These are phyloP conservation scores for Xestia rhomboidea DNA, from an alignment of 2,888 invertebrate genomes.

Conservation along the genomic window DNA sequence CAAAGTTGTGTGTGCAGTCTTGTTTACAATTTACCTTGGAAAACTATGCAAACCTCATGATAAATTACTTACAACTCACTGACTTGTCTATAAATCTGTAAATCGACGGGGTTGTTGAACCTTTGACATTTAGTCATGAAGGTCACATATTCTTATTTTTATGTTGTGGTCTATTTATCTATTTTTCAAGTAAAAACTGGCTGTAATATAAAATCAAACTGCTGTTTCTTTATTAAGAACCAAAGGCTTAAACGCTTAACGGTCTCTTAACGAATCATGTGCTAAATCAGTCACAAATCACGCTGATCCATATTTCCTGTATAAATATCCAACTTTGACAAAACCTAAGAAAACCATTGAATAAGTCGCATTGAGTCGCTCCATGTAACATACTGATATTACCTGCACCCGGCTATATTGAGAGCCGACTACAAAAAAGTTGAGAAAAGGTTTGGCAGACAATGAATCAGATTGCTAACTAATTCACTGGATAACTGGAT, in stretches of 20 bases:
- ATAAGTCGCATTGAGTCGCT: background rate
- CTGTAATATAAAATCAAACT: background rate
- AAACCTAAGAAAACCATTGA: background rate
- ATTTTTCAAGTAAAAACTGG: no score
- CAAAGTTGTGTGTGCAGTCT: background rate
- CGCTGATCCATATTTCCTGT: background rate
- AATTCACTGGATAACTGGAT: background rate
- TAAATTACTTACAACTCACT: background rate
- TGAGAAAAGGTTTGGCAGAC: background rate
- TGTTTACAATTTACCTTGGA: slow-evolving; percentile 25
- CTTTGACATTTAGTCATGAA: slow-evolving; percentile 28
- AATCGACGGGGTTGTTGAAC: slow-evolving; percentile 25
- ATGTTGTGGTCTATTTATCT: no score
- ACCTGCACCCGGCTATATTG: background rate
- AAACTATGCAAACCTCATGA: slow-evolving; percentile 4
- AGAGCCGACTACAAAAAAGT: background rate
- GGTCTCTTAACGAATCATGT: background rate
- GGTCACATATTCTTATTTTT: slow-evolving; percentile 48
- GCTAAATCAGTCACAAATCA: background rate
- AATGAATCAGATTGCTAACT: background rate
- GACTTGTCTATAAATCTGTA: slow-evolving; percentile 16
- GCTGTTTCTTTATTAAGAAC: background rate
- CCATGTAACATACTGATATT: background rate
- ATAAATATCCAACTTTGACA: background rate
- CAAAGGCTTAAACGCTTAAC: background rate